phyloP scores from a whole-genome alignment of 2,113 vertebrate genomes.

The Arenaria interpres region DNA sequence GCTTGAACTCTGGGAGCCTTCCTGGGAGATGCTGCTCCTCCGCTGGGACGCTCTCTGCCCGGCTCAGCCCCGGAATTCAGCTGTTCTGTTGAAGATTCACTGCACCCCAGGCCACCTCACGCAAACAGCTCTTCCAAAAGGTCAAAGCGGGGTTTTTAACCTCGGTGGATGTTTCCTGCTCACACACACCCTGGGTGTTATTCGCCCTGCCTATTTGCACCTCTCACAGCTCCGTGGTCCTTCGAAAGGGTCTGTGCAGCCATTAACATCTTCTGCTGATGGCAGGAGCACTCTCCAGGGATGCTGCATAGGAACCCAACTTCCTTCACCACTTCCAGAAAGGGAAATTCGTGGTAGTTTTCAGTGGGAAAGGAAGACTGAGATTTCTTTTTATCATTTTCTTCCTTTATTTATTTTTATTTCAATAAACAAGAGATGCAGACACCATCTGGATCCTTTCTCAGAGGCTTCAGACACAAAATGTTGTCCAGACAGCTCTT shows the following conservation, averaged over 20 bases:
- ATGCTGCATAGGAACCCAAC: neutral
- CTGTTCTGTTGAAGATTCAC: neutral
- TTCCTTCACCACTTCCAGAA: neutral
- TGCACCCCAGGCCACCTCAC: neutral
- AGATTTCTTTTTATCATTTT: neutral
- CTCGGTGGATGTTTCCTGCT: neutral
- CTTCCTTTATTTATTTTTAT: neutral
- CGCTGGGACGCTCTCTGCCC: neutral
- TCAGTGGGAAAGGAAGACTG: neutral
- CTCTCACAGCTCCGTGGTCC: neutral
- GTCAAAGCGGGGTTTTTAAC: neutral
- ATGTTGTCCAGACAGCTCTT: neutral
- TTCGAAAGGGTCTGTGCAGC: neutral
- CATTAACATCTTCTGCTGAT: accelerated
- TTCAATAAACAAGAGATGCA: neutral
- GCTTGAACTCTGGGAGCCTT: neutral
- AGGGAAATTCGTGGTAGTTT: neutral
- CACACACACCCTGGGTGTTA: neutral
- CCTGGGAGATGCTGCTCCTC: neutral
- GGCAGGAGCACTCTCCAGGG: neutral
- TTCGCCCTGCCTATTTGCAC: accelerated
- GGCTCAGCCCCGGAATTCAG: neutral
- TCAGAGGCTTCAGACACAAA: neutral
- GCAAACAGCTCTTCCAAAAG: neutral
- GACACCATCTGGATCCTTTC: neutral